These are phyloP conservation scores for Fukomys damarensis DNA, from an alignment of 2,113 vertebrate genomes.

Conservation along the genomic window DNA sequence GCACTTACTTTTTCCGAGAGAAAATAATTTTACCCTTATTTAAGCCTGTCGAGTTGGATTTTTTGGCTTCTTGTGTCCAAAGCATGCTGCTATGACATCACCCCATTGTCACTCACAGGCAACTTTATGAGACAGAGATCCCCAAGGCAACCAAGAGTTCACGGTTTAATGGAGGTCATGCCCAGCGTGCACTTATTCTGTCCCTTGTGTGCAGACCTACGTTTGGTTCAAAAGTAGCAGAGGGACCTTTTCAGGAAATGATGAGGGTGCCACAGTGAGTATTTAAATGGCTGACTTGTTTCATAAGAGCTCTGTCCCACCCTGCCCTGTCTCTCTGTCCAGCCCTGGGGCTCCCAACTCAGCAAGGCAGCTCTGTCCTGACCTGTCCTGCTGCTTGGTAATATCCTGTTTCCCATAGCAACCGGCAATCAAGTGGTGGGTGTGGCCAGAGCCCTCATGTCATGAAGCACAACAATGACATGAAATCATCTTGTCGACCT, in stretches of 20 bases:
- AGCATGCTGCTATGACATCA: neutral
- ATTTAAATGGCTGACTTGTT: constrained; percentile 13
- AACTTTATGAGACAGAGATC: neutral
- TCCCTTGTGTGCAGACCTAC: neutral
- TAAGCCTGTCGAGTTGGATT: neutral
- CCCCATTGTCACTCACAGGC: neutral
- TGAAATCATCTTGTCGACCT: neutral
- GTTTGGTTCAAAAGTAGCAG: neutral
- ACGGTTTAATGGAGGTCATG: neutral
- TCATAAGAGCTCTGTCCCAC: neutral
- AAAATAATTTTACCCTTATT: neutral
- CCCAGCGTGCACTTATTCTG: neutral
- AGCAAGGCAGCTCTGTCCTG: neutral
- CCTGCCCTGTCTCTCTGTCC: neutral
- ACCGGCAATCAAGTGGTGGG: neutral
- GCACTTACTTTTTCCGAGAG: neutral
- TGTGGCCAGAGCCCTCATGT: neutral
- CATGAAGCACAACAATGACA: neutral
- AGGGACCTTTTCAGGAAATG: neutral
- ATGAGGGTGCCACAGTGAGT: neutral
- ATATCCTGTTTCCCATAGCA: neutral
- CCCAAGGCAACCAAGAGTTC: neutral
- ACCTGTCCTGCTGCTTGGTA: neutral
- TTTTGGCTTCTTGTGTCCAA: neutral
- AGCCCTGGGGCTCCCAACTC: neutral